Percentiles rank a stretch among this genome's conserved stretches.
These are phyloP conservation scores for Lepidotrigona ventralis DNA, from an alignment of 1,140 invertebrate genomes.

Conservation along the genomic window DNA sequence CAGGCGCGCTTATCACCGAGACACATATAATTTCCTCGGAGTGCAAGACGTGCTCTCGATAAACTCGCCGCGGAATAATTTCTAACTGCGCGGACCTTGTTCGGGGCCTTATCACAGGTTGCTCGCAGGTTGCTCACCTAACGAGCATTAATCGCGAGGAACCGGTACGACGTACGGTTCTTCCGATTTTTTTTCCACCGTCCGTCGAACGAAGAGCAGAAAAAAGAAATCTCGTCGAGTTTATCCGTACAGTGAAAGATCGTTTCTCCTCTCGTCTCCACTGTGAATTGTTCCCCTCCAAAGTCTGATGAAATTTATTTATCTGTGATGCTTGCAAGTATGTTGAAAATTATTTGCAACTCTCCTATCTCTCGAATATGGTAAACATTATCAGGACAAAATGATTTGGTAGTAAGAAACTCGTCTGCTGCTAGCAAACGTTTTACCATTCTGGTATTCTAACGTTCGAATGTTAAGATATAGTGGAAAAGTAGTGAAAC, in stretches of 20 bases:
- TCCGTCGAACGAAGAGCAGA: not conserved
- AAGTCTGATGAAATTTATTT: too few species aligned
- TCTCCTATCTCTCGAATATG: too few species aligned
- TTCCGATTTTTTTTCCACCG: conserved; percentile 12
- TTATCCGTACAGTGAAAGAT: not conserved
- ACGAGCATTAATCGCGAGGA: conserved; percentile 25
- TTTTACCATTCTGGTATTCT: too few species aligned
- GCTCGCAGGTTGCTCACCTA: conserved; percentile 27
- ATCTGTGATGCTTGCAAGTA: too few species aligned
- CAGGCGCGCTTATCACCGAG: conserved; percentile 16
- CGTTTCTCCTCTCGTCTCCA: not conserved
- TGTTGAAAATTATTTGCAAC: too few species aligned
- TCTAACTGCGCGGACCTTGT: conserved; percentile 33
- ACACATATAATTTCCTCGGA: conserved; percentile 27
- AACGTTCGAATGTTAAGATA: too few species aligned
- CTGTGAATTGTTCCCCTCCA: too few species aligned
- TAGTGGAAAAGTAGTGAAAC: too few species aligned
- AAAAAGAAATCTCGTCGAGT: not conserved
- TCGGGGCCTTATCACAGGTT: conserved; percentile 5
- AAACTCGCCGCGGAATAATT: conserved; percentile 35
- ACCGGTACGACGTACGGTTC: conserved; percentile 41
- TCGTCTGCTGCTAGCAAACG: too few species aligned
- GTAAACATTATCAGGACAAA: too few species aligned
- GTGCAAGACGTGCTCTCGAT: conserved; percentile 32
- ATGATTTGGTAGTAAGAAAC: too few species aligned